Percentiles rank a stretch among this genome's conserved stretches.
These are phyloP conservation scores for Rhyzopertha dominica DNA, from an alignment of 1,140 invertebrate genomes.

Conservation along the genomic window DNA sequence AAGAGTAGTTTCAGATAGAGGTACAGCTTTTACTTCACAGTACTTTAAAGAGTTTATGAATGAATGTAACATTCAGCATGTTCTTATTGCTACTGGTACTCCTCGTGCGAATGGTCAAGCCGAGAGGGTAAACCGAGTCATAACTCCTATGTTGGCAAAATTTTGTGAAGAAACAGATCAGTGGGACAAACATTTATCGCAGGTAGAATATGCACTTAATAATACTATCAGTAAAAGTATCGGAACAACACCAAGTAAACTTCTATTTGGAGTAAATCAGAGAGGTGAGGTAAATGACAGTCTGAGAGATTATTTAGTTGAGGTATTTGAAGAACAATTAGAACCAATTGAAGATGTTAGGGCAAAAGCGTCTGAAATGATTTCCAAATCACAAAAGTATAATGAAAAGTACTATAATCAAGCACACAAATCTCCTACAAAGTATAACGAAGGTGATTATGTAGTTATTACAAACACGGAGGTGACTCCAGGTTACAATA, in stretches of 20 bases:
- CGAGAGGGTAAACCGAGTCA: conserved; percentile 26
- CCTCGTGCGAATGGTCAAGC: conserved; percentile 27
- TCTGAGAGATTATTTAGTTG: not conserved
- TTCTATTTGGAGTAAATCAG: conserved; percentile 18
- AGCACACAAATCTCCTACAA: conserved; percentile 9
- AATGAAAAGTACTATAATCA: conserved; percentile 11
- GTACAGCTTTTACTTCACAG: conserved; percentile 19
- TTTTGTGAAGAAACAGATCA: conserved; percentile 11
- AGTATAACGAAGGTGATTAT: conserved; percentile 25
- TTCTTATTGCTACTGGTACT: conserved; percentile 16
- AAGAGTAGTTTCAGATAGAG: conserved; percentile 23
- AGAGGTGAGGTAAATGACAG: not conserved
- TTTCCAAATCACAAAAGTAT: conserved; percentile 9
- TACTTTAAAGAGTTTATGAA: conserved; percentile 19
- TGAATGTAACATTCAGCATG: conserved; percentile 18
- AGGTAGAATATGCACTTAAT: conserved; percentile 31
- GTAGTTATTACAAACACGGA: conserved; percentile 24
- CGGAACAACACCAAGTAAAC: conserved; percentile 15
- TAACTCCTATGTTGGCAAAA: conserved; percentile 24
- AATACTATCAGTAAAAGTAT: conserved; percentile 26
- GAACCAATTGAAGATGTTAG: conserved; percentile 13
- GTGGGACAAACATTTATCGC: conserved; percentile 23
- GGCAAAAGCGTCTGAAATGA: conserved; percentile 5
- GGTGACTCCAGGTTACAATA: conserved; percentile 17
- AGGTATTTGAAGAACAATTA: not conserved